A percentile compares a stretch with the other conserved stretches of the same genome.
Conservation (phyloP, 2,797 vertebrate genomes). For the Cirrhinus molitorella region DNA sequence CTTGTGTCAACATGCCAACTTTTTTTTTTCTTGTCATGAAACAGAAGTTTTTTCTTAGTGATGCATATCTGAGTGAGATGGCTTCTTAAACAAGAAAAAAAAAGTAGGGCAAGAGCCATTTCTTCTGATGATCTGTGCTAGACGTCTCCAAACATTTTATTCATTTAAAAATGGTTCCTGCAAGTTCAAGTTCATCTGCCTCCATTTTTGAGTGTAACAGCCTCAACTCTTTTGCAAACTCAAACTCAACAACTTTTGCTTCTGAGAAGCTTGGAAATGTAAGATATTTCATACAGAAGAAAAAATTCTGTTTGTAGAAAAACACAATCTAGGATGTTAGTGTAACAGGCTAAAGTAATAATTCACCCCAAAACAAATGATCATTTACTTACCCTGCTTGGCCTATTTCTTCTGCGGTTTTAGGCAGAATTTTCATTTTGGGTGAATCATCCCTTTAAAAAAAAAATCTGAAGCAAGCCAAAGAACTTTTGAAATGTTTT, state of each 20-base stretch:
- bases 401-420: background rate
- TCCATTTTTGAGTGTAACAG: background rate
- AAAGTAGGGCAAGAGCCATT: background rate
- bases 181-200: too few relatives aligned
- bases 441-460: background rate
- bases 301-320: conserved; percentile 7
- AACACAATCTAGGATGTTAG: conserved; percentile 2
- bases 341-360: background rate
- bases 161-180: background rate
- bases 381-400: background rate
- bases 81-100: background rate
- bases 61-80: background rate
- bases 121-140: too few relatives aligned
- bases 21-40: too few relatives aligned
- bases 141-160: background rate
- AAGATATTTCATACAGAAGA: background rate
- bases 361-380: background rate
- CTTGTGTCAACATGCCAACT: background rate
- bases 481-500: background rate
- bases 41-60: too few relatives aligned
- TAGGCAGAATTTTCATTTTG: background rate
- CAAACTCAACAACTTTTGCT: background rate
- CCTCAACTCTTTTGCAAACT: too few relatives aligned
- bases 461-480: background rate
- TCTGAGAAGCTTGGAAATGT: background rate